Percentiles rank a stretch among this genome's conserved stretches.
Conservation (phyloP, 1,140 invertebrate species). For the Ephestia elutella region DNA sequence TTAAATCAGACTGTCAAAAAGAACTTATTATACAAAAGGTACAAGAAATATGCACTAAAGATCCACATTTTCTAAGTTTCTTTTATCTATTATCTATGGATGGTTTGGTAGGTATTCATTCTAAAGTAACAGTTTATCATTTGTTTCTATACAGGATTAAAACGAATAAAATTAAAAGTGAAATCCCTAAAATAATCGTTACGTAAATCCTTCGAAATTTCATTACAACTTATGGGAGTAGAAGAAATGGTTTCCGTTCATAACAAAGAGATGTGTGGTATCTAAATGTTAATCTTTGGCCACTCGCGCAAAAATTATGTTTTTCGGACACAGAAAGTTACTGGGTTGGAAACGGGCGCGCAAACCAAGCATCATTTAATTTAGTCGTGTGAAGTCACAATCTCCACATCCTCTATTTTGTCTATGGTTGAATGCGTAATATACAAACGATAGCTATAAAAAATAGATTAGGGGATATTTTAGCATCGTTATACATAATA, state of each 20-base stretch:
- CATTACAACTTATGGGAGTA: slow-evolving; percentile 24
- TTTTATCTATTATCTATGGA: no score
- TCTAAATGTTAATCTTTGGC: slow-evolving; percentile 72
- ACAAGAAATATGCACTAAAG: no score
- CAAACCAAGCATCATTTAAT: slow-evolving; percentile 54
- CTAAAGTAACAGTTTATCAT: background rate
- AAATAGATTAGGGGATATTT: no score
- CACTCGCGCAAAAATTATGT: slow-evolving; percentile 72
- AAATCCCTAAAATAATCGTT: background rate
- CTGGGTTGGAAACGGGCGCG: slow-evolving; percentile 49
- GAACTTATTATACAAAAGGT: no score
- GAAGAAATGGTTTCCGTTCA: slow-evolving; percentile 49
- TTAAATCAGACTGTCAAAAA: no score
- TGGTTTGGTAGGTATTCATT: background rate
- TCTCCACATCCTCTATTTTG: slow-evolving; percentile 9
- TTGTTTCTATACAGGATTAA: background rate
- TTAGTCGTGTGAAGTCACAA: slow-evolving; percentile 20
- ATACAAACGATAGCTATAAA: background rate
- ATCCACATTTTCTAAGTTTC: no score
- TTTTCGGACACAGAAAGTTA: slow-evolving; percentile 62
- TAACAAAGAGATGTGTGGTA: slow-evolving; percentile 58
- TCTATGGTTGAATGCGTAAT: background rate
- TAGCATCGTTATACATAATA: no score
- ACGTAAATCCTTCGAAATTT: slow-evolving; percentile 27
- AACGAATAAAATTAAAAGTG: background rate